Evolutionary conservation across 2,113 vertebrate species (phyloP).

Genomic region (Ondatra zibethicus): DNA sequence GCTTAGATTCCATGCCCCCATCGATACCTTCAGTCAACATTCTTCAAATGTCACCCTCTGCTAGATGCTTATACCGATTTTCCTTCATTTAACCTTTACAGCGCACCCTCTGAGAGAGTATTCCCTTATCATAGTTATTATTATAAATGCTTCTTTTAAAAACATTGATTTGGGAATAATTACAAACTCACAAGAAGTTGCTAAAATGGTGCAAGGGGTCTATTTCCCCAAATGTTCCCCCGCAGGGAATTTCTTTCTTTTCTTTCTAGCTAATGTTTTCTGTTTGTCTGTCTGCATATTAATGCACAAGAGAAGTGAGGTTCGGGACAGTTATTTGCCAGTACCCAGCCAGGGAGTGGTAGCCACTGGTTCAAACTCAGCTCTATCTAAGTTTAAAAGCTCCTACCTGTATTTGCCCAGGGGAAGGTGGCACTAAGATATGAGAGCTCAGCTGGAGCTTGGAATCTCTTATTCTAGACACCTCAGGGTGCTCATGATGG

Average conservation of each 20-base stretch:
- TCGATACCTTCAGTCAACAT: not conserved
- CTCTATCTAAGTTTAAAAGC: too few relatives aligned
- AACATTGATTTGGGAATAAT: constrained; percentile 22
- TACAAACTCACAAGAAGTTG: not conserved
- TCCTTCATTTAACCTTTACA: not conserved
- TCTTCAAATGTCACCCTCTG: not conserved
- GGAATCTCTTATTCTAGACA: not conserved
- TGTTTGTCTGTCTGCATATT: not conserved
- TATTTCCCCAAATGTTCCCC: not conserved
- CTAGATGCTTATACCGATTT: not conserved
- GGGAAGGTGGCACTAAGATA: not conserved
- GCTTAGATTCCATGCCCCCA: not conserved
- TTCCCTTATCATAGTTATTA: not conserved
- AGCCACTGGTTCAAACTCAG: not conserved
- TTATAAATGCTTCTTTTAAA: constrained; percentile 13
- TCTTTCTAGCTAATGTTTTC: not conserved
- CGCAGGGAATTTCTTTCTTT: not conserved
- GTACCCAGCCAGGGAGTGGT: not conserved
- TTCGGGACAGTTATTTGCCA: not conserved
- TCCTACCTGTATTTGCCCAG: not conserved
- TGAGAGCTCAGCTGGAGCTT: not conserved
- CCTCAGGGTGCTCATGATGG: not conserved
- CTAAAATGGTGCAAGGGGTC: not conserved
- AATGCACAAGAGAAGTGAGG: not conserved
- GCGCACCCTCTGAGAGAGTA: not conserved